phyloP scores from a whole-genome alignment of 2,797 vertebrate species.

The Mastacembelus armatus region DNA sequence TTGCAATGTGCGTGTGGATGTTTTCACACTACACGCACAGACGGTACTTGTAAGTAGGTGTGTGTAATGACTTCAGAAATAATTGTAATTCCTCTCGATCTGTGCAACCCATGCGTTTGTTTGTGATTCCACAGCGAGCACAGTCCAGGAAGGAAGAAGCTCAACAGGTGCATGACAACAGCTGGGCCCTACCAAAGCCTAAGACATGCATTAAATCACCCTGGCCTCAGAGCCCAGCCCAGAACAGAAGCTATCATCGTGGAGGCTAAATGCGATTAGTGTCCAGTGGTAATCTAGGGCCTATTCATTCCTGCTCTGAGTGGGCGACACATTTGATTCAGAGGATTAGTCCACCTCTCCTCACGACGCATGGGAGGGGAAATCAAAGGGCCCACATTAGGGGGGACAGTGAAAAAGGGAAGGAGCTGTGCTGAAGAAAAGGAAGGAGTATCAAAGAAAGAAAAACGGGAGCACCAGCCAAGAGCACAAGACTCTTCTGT shows the following conservation, averaged over 20 bases:
- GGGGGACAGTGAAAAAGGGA: conserved; percentile 25
- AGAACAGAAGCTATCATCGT: conserved; percentile 62
- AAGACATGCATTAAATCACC: conserved; percentile 51
- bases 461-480: conserved; percentile 47
- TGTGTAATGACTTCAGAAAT: no score
- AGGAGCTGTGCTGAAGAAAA: conserved; percentile 31
- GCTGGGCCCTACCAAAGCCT: conserved; percentile 41
- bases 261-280: conserved; percentile 73
- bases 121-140: not conserved
- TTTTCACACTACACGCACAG: no score
- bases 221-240: conserved; percentile 20
- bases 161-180: conserved; percentile 66
- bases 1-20: no score
- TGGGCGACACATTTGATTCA: conserved; percentile 74
- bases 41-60: no score
- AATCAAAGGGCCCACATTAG: conserved; percentile 65
- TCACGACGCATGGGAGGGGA: conserved; percentile 17
- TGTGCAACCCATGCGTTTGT: not conserved
- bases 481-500: conserved; percentile 63
- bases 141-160: conserved; percentile 24
- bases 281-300: conserved; percentile 65
- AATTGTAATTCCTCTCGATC: not conserved
- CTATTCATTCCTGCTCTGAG: conserved; percentile 68
- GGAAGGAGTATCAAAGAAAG: conserved; percentile 62
- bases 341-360: conserved; percentile 73